Evolutionary conservation across 2,888 invertebrate genomes (phyloP).

Genomic region (Chaetoderma sp.): DNA sequence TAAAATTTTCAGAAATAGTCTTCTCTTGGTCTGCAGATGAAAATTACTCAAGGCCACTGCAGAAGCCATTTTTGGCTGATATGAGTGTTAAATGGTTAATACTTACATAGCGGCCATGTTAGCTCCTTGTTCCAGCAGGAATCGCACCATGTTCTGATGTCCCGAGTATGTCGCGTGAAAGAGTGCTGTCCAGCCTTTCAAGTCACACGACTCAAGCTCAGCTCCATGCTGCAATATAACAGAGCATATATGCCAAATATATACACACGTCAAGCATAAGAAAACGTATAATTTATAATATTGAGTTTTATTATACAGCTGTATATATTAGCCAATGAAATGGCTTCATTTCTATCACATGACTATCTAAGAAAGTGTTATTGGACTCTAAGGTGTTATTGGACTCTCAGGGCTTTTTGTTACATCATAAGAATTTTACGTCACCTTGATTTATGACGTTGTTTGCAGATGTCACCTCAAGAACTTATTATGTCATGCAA

Average conservation of each 20-base stretch:
- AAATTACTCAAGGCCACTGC: too few species aligned
- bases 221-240: slow-evolving; percentile 60
- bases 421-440: too few species aligned
- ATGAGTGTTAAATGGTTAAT: neutral
- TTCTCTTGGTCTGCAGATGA: too few species aligned
- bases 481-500: too few species aligned
- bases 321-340: neutral
- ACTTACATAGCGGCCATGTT: slow-evolving; percentile 66
- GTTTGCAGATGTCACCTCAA: too few species aligned
- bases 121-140: slow-evolving; percentile 68
- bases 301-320: neutral
- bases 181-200: slow-evolving; percentile 69
- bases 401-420: too few species aligned
- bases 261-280: neutral
- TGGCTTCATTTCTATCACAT: neutral
- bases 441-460: too few species aligned
- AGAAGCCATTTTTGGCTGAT: too few species aligned
- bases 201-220: slow-evolving; percentile 67
- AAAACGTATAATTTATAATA: neutral
- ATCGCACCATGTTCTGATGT: slow-evolving; percentile 69
- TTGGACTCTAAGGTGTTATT: neutral
- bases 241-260: neutral
- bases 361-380: neutral
- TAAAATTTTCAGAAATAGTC: too few species aligned
- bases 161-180: slow-evolving; percentile 70